These are phyloP conservation scores for Choloepus hoffmanni DNA, from an alignment of 2,113 vertebrate species.

Conservation along the genomic window DNA sequence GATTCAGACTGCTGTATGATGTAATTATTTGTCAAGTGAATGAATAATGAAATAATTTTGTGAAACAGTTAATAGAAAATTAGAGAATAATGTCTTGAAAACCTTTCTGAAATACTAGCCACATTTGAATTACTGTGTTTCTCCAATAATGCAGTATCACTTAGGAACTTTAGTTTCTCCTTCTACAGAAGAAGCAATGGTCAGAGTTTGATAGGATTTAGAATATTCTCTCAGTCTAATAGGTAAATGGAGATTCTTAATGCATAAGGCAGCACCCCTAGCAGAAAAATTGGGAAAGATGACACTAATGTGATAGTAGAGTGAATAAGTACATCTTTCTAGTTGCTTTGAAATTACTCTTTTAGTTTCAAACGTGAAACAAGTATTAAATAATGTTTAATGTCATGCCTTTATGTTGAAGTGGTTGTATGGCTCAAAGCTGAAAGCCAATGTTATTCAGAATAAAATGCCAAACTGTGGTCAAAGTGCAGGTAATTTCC, in stretches of 20 bases:
- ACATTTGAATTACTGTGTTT: background rate
- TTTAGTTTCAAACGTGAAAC: background rate
- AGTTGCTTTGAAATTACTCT: background rate
- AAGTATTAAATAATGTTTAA: background rate
- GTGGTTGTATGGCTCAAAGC: background rate
- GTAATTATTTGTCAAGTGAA: slow-evolving; percentile 53
- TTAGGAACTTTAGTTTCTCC: background rate
- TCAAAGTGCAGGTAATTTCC: background rate
- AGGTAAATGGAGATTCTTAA: background rate
- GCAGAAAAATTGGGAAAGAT: background rate
- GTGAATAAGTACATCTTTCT: background rate
- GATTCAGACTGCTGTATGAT: slow-evolving; percentile 44
- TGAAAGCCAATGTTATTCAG: background rate
- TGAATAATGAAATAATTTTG: slow-evolving; percentile 17
- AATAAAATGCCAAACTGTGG: slow-evolving; percentile 17
- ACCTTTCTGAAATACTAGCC: background rate
- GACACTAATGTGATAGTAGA: background rate
- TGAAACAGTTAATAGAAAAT: slow-evolving; percentile 41
- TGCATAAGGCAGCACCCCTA: background rate
- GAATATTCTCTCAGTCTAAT: background rate
- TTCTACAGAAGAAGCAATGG: background rate
- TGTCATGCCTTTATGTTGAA: slow-evolving; percentile 1
- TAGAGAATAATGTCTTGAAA: background rate
- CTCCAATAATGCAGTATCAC: background rate
- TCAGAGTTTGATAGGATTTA: background rate